phyloP scores from a whole-genome alignment of 2,113 vertebrate species.

The Girardinichthys multiradiatus region DNA sequence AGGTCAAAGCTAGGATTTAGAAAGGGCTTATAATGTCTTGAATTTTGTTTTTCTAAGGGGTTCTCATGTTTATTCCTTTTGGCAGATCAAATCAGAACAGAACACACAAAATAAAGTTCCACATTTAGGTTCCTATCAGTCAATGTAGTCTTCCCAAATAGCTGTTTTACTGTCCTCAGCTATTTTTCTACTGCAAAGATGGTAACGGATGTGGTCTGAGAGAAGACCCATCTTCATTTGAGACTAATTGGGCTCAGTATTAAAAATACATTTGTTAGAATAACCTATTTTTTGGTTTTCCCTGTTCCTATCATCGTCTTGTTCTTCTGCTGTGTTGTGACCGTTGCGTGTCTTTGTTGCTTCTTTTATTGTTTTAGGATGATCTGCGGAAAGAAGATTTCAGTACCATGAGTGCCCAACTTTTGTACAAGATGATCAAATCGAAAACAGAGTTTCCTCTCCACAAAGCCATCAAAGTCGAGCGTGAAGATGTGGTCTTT shows the following conservation, averaged over 20 bases:
- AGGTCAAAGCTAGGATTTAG: too few relatives aligned
- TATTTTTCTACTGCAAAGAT: not conserved
- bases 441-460: conserved; percentile 97
- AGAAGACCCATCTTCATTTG: too few relatives aligned
- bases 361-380: conserved; percentile 83
- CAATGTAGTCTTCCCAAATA: too few relatives aligned
- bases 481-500: conserved; percentile 97
- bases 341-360: not conserved
- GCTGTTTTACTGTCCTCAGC: not conserved
- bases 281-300: not conserved
- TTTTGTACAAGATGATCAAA: conserved; percentile 98
- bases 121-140: too few relatives aligned
- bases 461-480: conserved; percentile 97
- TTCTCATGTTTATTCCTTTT: not conserved
- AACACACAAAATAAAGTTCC: too few relatives aligned
- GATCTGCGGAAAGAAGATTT: conserved; percentile 97
- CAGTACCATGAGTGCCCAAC: conserved; percentile 95
- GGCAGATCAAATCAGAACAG: not conserved
- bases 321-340: too few relatives aligned
- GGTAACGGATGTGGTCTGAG: too few relatives aligned
- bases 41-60: not conserved
- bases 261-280: not conserved
- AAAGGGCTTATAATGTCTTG: not conserved
- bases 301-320: not conserved
- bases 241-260: too few relatives aligned